Evolutionary conservation across 1,140 invertebrate species (phyloP).

Genomic region (Drosophila subpulchrella): DNA sequence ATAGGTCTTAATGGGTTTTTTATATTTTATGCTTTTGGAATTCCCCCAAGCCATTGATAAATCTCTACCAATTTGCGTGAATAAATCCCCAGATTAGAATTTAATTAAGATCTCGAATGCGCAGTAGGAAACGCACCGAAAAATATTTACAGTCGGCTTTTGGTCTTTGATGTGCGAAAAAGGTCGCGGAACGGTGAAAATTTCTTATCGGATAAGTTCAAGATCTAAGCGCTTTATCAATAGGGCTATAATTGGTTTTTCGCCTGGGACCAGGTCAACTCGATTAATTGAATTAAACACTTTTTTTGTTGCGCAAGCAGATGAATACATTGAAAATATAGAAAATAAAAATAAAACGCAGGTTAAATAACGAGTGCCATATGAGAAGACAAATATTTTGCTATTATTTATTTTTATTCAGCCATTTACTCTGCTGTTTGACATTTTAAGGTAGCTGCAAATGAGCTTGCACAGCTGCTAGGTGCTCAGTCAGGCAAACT

Average conservation of each 20-base stretch:
- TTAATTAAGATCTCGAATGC: slow-evolving; percentile 40
- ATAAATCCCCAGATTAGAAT: slow-evolving; percentile 45
- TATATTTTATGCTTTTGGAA: not conserved
- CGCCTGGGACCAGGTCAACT: slow-evolving; percentile 27
- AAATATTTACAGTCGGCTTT: slow-evolving; percentile 36
- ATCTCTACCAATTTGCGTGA: slow-evolving; percentile 6
- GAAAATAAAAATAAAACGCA: slow-evolving; percentile 19
- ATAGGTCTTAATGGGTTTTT: not conserved
- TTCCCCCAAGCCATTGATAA: slow-evolving; percentile 13
- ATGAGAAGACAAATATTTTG: slow-evolving; percentile 32
- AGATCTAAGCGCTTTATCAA: slow-evolving; percentile 45
- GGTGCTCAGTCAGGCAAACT: not conserved
- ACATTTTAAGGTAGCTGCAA: slow-evolving; percentile 46
- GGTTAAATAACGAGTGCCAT: slow-evolving; percentile 31
- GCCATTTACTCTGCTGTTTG: slow-evolving; percentile 23
- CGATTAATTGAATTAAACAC: slow-evolving; percentile 47
- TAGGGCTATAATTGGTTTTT: slow-evolving; percentile 41
- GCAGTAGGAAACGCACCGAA: slow-evolving; percentile 15
- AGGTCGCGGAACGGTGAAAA: slow-evolving; percentile 24
- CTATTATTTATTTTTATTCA: slow-evolving; percentile 41
- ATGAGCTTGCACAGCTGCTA: slow-evolving; percentile 68
- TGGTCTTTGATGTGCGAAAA: slow-evolving; percentile 31
- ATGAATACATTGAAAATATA: slow-evolving; percentile 13
- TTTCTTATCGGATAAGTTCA: slow-evolving; percentile 47
- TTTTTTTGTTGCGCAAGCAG: slow-evolving; percentile 37